Base-by-base conservation (phyloP, 2,888 invertebrate species). In the Eudasyphora cyanicolor region DNA sequence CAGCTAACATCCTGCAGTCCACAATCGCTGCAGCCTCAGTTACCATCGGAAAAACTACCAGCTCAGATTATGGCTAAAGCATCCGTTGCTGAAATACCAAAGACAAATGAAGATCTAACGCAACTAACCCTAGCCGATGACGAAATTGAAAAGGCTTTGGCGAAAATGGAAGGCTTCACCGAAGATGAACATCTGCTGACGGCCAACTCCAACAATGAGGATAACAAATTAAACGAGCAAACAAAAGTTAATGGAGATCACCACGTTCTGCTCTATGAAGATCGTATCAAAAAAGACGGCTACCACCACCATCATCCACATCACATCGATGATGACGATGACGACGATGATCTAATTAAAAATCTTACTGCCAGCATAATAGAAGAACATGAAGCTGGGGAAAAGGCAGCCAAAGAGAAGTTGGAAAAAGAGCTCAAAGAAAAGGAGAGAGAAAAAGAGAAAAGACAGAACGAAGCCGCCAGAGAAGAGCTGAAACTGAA, bases 1-100 rank as follows among this genome's bases (percentile, higher is more conserved):
- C 97, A 97, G 91, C 96, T 96, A 92, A 95, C 94, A 92, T 89
- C 90, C 1, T 89, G 89, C 79, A 96, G 95, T 91, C 96, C 94
- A 85, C 84, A 84, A 67, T 81, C 84, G 0, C 12, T 84, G 17
- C 84, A 81, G 49, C 70, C 57, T 5, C 78, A 79, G 79, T 69
- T 73, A 0, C 17, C 74, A 1, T 73, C 73, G n/a, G 84, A 79
- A 10, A 78, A 79, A 77, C 79, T 35, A 38, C 79, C 81, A 85
- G 49, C 84, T 82, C 76, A 82, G 82, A 38, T 70, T 49, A 0
- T 91, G 91, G 21, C 92, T 82, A 85, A 88, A 82, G 73, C 71
- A 19, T 57, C 42, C 54, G 51, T 57, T 35, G 19, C 78, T 29
- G 81, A 76, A 29, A 27, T 51, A 54, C 32, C 45, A 75, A 76